Base-by-base conservation (phyloP, 1,140 invertebrate genomes). In the Aplysia californica region DNA sequence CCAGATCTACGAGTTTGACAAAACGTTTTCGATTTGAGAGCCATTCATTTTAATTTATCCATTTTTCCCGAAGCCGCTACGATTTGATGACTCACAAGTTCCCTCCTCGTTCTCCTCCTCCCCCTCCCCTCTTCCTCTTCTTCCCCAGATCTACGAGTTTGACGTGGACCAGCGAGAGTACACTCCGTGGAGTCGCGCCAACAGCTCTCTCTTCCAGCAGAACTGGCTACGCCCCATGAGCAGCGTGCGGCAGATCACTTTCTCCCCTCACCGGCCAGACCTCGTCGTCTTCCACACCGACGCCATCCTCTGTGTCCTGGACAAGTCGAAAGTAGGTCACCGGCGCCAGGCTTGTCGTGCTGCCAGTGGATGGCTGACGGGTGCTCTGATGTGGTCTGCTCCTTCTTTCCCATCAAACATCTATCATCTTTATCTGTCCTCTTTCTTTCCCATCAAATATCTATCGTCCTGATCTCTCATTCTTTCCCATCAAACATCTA, bases 231-330 rank as follows among this genome's bases (percentile, higher is more conserved):
- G 66, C n/a, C 75, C 81, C 35, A 56, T 77, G 15, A 81, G 79
- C 59, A 75, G 72, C 44, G 81, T 85, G 26, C 69, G 21, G 18
- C 38, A 75, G 10, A 81, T 86, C 15, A 69, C 61, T 5, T 80
- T 73, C n/a, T 68, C 74, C 21, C 77, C 80, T 5, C 65, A 66
- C 0, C 35, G 80, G 18, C 59, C 93, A 75, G 92, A 94, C 77
- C 93, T 94, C 80, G 91, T 94, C n/a, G 89, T 94, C 18, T 82
- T 94, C 31, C 91, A 94, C 79, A 93, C 94, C 77, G 92, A 94
- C 80, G 89, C 90, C 1, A 90, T 88, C 31, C 89, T 95, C 18
- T 92, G 91, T 82, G 90, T 94, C 4, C 89, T 95, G n/a, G 90
- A 93, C 76, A 93, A 93, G 82, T 83, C 88, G 10, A 89, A 90